A percentile compares a stretch with the other conserved stretches of the same genome.
Conservation (phyloP, 2,888 invertebrate genomes). For the Mamestra brassicae region DNA sequence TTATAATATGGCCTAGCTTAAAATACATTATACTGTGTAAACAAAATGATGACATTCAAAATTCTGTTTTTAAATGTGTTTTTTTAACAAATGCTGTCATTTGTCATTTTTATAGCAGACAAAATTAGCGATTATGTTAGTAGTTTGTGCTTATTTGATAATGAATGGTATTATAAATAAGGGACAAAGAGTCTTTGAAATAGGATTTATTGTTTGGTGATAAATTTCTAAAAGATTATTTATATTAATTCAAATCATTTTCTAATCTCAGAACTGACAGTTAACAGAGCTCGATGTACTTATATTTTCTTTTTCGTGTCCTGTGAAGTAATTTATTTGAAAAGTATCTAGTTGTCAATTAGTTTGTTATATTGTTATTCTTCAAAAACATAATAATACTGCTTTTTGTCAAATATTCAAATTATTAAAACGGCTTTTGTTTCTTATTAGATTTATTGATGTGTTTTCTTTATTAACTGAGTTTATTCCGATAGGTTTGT, state of each 20-base stretch:
- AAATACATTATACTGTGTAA: slow-evolving; percentile 42
- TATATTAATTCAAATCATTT: background rate
- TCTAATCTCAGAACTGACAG: background rate
- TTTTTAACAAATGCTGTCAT: slow-evolving; percentile 12
- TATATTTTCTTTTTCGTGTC: background rate
- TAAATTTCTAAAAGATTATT: background rate
- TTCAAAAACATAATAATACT: too few relatives aligned
- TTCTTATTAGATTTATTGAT: too few relatives aligned
- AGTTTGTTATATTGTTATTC: background rate
- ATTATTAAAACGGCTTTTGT: background rate
- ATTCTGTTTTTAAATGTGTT: slow-evolving; percentile 20
- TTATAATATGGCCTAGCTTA: slow-evolving; percentile 40
- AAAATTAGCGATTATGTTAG: slow-evolving; percentile 20
- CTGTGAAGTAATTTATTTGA: background rate
- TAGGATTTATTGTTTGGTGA: slow-evolving; percentile 3
- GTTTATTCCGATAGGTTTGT: too few relatives aligned
- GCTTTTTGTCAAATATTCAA: background rate
- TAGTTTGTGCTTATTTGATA: slow-evolving; percentile 19
- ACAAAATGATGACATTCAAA: slow-evolving; percentile 27
- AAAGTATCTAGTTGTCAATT: background rate
- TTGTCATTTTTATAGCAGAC: slow-evolving; percentile 45
- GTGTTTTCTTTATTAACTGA: too few relatives aligned
- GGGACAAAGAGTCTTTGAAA: background rate
- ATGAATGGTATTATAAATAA: slow-evolving; percentile 2
- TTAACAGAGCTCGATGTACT: background rate